Base-by-base conservation (phyloP, 1,140 invertebrate species). In the Zaprionus africanus region DNA sequence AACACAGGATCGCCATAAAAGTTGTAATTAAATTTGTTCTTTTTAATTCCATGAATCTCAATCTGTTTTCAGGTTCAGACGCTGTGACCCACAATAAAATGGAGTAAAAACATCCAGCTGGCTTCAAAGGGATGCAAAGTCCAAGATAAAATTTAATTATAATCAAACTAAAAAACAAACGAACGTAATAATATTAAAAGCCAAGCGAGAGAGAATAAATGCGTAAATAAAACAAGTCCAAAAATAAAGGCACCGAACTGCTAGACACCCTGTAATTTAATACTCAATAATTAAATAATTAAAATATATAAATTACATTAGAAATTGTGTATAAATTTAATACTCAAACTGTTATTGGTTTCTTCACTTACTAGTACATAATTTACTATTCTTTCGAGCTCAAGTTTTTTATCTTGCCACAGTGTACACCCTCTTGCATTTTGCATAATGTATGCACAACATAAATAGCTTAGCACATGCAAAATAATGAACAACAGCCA, bases 381-480 rank as follows among this genome's bases (percentile, higher is more conserved):
- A 34, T 15, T 38, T 38, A 38, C n/a, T 41, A 41, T 6, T 41
- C 38, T n/a, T 6, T 12, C 4, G 3, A n/a, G 6, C 7, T 46
- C 17, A 1, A 3, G 2, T 46, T 3, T 17, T 46, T 46, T 17
- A 4, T 2, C n/a, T 9, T 2, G 2, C 41, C 2, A 46, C n/a
- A 7, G 2, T 46, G n/a, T 19, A 46, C 19, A 17, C 41, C 41
- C 41, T 3, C n/a, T 17, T 46, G 7, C n/a, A 46, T 9, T 19
- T 0, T 9, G 2, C 19, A 4, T 7, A 17, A 2, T 46, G n/a
- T 2, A 17, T 46, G n/a, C n/a, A 17, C 6, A 2, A 4, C n/a
- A 9, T 46, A 46, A 46, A 59, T 17, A 64, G 61, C 63, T 72
- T 64, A 68, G 70, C 75, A 85, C 73, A 78, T 81, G 82, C 70